Percentiles rank a stretch among this genome's conserved stretches.
Evolutionary conservation across 2,113 vertebrate genomes (phyloP).

Genomic region (Eudyptes chrysolophus): DNA sequence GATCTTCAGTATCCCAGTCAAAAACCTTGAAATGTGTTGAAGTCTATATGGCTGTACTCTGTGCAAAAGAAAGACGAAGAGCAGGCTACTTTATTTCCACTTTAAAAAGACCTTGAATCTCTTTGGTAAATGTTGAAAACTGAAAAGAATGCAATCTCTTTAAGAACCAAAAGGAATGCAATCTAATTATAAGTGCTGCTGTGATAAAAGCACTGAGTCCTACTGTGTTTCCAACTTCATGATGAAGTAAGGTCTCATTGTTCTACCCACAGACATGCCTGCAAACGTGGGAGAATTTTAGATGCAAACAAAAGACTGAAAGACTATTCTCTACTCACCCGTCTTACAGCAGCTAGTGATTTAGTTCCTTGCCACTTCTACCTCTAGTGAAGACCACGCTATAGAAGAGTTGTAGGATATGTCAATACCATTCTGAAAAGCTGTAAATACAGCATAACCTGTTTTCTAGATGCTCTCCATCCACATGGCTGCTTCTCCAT

Average conservation of each 20-base stretch:
- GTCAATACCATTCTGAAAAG: not conserved
- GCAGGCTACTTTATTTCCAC: not conserved
- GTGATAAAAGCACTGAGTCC: not conserved
- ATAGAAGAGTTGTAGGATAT: not conserved
- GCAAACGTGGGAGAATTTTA: slow-evolving; percentile 23
- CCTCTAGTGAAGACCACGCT: not conserved
- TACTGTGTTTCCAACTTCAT: not conserved
- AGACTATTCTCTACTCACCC: not conserved
- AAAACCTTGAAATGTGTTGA: slow-evolving; percentile 1
- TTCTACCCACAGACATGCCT: slow-evolving; percentile 48
- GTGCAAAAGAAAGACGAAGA: not conserved
- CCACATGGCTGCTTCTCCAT: not conserved
- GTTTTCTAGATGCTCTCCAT: not conserved
- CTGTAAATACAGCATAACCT: not conserved
- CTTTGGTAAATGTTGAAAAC: not conserved
- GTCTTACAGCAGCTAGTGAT: not conserved
- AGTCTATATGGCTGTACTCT: not conserved
- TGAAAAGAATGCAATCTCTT: not conserved
- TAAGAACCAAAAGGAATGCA: slow-evolving; percentile 19
- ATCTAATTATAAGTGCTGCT: slow-evolving; percentile 4
- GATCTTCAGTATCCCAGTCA: not conserved
- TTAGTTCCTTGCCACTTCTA: not conserved
- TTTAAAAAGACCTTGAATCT: slow-evolving; percentile 13
- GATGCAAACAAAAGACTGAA: not conserved
- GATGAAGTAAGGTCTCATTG: slow-evolving; percentile 1